These are phyloP conservation scores for Hormiphora californensis DNA, from an alignment of 37 sponge, comb jelly and placozoan genomes.

Conservation along the genomic window DNA sequence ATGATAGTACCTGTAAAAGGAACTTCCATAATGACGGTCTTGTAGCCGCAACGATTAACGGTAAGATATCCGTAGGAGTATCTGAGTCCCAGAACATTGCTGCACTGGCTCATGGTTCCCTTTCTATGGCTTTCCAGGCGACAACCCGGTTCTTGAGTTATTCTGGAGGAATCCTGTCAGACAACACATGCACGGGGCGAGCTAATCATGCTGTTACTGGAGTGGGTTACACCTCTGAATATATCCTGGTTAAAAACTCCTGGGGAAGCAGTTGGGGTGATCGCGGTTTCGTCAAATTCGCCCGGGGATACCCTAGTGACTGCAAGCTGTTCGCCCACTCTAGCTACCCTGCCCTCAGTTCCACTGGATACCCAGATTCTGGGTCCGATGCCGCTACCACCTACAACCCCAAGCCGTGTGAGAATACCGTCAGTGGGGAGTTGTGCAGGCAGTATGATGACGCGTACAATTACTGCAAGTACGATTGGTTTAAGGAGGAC, in stretches of 20 bases:
- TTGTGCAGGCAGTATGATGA: no score
- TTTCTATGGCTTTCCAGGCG: not conserved
- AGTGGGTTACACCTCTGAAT: not conserved
- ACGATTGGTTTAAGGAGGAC: no score
- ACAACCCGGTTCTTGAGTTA: not conserved
- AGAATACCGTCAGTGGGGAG: no score
- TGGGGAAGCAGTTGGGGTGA: not conserved
- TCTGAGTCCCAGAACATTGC: not conserved
- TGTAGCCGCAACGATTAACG: not conserved
- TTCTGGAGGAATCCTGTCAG: not conserved
- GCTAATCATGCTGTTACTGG: not conserved
- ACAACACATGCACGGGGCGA: not conserved
- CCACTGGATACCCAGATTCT: not conserved
- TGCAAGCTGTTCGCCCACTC: not conserved
- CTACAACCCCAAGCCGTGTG: no score
- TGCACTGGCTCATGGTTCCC: not conserved
- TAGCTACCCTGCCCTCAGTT: not conserved
- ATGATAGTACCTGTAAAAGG: not conserved
- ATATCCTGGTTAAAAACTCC: constrained; percentile 21
- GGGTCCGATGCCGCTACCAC: not conserved
- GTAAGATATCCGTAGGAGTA: not conserved
- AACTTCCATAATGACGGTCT: not conserved
- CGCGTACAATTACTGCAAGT: no score
- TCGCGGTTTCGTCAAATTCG: not conserved
- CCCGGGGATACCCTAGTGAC: not conserved